Conservation (phyloP, 2,113 vertebrate genomes). For the Takifugu bimaculatus region DNA sequence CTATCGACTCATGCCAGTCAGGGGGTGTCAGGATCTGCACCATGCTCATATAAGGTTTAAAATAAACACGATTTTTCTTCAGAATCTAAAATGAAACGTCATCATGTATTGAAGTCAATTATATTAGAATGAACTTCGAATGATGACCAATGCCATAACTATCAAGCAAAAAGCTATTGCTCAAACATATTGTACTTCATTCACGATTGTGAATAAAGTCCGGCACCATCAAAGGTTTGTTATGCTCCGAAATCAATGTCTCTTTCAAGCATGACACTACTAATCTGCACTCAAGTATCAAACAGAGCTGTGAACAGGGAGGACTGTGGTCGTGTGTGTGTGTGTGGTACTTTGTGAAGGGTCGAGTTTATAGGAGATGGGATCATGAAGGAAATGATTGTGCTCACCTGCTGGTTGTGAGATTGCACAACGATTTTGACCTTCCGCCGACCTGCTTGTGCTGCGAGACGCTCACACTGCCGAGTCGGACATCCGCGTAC, state of each 20-base stretch:
- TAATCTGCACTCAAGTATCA: constrained; percentile 58
- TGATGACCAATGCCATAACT: no score
- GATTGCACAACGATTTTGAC: constrained; percentile 28
- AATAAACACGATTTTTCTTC: no score
- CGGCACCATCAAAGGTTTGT: constrained; percentile 42
- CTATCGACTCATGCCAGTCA: no score
- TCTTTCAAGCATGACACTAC: constrained; percentile 68
- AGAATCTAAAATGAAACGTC: no score
- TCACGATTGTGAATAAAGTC: not conserved
- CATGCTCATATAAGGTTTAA: no score
- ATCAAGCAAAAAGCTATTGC: no score
- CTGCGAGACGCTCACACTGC: constrained; percentile 17
- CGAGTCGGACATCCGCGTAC: not conserved
- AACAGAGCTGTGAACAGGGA: constrained; percentile 14
- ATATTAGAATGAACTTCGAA: no score
- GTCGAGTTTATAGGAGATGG: constrained; percentile 25
- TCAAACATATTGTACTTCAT: no score
- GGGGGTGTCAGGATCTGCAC: no score
- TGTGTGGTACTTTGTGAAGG: not conserved
- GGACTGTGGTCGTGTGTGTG: not conserved
- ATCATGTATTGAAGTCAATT: no score
- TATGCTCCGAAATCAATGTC: constrained; percentile 72
- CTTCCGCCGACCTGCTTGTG: constrained; percentile 33
- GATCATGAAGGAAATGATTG: constrained; percentile 17
- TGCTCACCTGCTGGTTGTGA: constrained; percentile 23